Conservation (phyloP, 2,888 invertebrate genomes). For the Ischnura elegans region DNA sequence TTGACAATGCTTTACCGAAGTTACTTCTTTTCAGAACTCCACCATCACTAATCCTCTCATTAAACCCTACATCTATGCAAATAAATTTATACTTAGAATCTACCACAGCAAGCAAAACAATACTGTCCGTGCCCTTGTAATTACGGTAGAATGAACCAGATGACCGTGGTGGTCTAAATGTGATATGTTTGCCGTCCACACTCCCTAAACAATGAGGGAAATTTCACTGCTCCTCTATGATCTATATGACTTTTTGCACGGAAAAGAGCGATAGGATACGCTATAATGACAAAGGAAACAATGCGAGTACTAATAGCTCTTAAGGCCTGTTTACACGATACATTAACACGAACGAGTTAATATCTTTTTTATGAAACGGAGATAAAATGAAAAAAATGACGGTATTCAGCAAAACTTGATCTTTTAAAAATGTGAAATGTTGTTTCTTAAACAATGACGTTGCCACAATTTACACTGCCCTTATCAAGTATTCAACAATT, state of each 20-base stretch:
- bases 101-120: background rate
- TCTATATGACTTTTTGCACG: background rate
- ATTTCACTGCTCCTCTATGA: background rate
- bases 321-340: no score
- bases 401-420: background rate
- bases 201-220: slow-evolving; percentile 1
- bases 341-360: no score
- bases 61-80: background rate
- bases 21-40: background rate
- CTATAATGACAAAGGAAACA: no score
- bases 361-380: background rate
- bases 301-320: no score
- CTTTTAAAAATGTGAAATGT: background rate
- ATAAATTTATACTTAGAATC: background rate
- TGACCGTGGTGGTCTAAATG: background rate
- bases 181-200: background rate
- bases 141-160: background rate
- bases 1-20: no score
- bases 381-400: background rate
- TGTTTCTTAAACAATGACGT: background rate
- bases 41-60: slow-evolving; percentile 1
- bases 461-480: background rate
- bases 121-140: background rate
- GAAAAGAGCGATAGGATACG: background rate
- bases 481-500: background rate